Base-by-base conservation (phyloP, 2,888 invertebrate genomes). In the Nemoura dubitans region DNA sequence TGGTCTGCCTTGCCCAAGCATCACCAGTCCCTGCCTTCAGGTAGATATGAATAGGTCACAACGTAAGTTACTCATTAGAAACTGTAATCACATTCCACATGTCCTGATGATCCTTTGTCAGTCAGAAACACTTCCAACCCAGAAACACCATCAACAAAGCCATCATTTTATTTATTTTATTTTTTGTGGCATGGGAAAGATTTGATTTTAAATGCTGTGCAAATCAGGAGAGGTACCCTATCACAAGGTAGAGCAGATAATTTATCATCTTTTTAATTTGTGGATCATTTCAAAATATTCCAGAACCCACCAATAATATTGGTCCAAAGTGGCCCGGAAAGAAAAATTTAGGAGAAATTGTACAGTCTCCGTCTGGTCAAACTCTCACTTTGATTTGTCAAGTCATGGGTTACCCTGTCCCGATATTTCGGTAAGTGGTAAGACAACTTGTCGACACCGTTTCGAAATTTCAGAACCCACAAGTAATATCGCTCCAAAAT, bases 261-360 rank as follows among this genome's bases (percentile, higher is more conserved):
- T 36, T 30, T 3, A 29, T 29, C 29, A 30, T 30, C 21, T 2
- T 10, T 82, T 82, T 82, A 36, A 82, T 82, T 82, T n/a, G 29
- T 28, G 36, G n/a, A 82, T 30, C 0, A 28, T 42, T 83, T 25
- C 6, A 21, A n/a, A 42, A 43, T 27, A 83, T 83, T 83, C 28
- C 94, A 95, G 95, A 95, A 92, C 95, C 95, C 85, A 95, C 94
- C 85, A 95, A 93, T 92, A 94, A 95, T 91, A 94, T 95, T 90
- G 93, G 94, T 87, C 95, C 95, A 89, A 92, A 92, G 89, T 90
- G 91, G 28, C 90, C 92, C 76, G 92, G 92, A 90, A 93, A 92
- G 89, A 91, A 92, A 89, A 92, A 92, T 88, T 92, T 92, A 89
- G 92, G 92, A 87, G 92, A 94, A 90, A 91, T 94, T 76, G 30